Base-by-base conservation (phyloP, 1,140 invertebrate genomes). In the Hyles euphorbiae region DNA sequence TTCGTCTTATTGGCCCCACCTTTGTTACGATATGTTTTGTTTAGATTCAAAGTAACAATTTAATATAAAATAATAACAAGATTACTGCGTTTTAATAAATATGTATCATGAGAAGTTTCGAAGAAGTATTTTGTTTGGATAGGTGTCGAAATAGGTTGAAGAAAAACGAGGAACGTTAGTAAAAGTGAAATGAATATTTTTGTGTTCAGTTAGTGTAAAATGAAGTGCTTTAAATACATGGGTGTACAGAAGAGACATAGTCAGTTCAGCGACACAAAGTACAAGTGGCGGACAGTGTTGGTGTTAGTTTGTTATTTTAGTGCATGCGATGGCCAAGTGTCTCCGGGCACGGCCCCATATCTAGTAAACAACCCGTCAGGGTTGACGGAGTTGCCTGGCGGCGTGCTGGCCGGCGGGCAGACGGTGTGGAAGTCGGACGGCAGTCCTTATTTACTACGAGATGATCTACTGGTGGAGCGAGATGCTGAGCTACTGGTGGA, bases 381-480 rank as follows among this genome's bases (percentile, higher is more conserved):
- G 3, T 67, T 91, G n/a, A 91, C 90, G 3, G 93, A 94, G 73
- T 72, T 94, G 56, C 81, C 91, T 4, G 93, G 93, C 5, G 93
- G 93, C 3, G 90, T 89, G 3, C 86, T 94, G 5, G 78, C 90
- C 1, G 87, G 90, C 5, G 90, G 91, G 58, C 84, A 90, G 67
- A 76, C 91, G 53, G 76, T 91, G 72, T 91, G 91, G 89, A 88
- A 68, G 81, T 84, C 73, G 75, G 91, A 76, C 36, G 91, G 92
- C 65, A 95, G 94, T 67, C 96, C 96, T 22, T 97, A 96, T 79
- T 78, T 95, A 64, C 88, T 97, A 11, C 90, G 93, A 36, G 93
- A 95, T 76, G 96, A 98, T 87, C 85, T 98, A n/a, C 91, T 94
- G 51, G 90, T 98, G 34, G 93, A 95, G 65, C 87, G 90, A 46